These are phyloP conservation scores for Taphrorychus bicolor DNA, from an alignment of 2,888 invertebrate genomes.

Conservation along the genomic window DNA sequence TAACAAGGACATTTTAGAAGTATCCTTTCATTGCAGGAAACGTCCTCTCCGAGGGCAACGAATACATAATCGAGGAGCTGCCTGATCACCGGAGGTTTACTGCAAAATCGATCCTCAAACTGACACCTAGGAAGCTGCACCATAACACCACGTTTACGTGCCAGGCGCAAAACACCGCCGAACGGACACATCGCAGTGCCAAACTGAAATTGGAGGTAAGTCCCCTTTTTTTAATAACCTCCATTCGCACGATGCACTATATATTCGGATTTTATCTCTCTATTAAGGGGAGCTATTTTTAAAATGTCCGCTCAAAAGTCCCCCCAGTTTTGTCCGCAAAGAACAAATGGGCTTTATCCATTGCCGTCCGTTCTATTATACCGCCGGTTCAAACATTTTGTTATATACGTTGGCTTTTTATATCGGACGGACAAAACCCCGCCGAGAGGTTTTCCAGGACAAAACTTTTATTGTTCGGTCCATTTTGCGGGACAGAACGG, in stretches of 20 bases:
- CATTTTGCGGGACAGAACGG: conserved; percentile 9
- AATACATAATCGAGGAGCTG: conserved; percentile 77
- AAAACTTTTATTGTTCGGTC: conserved; percentile 21
- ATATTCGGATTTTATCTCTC: conserved; percentile 1
- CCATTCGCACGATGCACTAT: neutral
- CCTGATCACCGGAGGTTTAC: conserved; percentile 84
- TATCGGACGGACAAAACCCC: conserved; percentile 15
- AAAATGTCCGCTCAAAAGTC: conserved; percentile 3
- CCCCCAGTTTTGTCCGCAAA: conserved; percentile 7
- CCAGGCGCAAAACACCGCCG: conserved; percentile 91
- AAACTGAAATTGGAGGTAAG: conserved; percentile 79
- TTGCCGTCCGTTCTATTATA: conserved; percentile 18
- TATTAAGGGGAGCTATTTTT: conserved; percentile 1
- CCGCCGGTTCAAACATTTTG: conserved; percentile 26
- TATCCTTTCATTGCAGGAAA: conserved; percentile 64
- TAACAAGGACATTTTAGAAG: neutral
- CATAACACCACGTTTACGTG: conserved; percentile 92
- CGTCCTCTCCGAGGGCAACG: conserved; percentile 81
- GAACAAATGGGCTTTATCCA: conserved; percentile 11
- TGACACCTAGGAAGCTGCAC: conserved; percentile 87
- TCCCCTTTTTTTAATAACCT: neutral
- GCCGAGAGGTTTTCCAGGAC: conserved; percentile 16
- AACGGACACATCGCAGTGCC: conserved; percentile 82
- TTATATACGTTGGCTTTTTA: conserved; percentile 26
- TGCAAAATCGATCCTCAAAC: conserved; percentile 81